These are phyloP conservation scores for Poecile montanus DNA, from an alignment of 2,797 vertebrate genomes.

Conservation along the genomic window DNA sequence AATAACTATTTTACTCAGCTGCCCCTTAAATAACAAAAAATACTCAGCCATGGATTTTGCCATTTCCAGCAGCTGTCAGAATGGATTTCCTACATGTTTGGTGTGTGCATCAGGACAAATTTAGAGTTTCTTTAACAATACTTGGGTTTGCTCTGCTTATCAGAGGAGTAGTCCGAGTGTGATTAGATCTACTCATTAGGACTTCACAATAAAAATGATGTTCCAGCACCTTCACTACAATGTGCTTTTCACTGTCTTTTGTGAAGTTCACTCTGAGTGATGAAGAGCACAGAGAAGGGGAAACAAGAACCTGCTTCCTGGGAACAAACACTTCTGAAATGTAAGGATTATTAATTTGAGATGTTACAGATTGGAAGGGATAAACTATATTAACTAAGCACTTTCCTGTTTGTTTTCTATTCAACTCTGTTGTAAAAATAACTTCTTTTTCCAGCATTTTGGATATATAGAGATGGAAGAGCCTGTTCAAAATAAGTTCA, in stretches of 20 bases:
- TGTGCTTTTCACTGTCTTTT: background rate
- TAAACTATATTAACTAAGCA: background rate
- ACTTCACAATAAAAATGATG: background rate
- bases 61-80: background rate
- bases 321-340: background rate
- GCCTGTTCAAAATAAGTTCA: background rate
- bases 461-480: background rate
- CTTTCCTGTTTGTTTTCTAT: background rate
- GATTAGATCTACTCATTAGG: background rate
- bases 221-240: background rate
- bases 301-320: background rate
- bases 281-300: background rate
- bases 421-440: background rate
- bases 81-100: background rate
- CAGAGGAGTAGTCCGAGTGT: background rate
- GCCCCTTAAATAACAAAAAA: background rate
- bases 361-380: background rate
- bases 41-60: background rate
- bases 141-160: background rate
- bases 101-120: background rate
- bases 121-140: background rate
- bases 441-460: background rate
- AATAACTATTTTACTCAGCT: background rate
- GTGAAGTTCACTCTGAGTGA: background rate
- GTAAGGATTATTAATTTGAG: background rate